Base-by-base conservation (phyloP, 1,140 invertebrate genomes). In the Trichonephila inaurata region DNA sequence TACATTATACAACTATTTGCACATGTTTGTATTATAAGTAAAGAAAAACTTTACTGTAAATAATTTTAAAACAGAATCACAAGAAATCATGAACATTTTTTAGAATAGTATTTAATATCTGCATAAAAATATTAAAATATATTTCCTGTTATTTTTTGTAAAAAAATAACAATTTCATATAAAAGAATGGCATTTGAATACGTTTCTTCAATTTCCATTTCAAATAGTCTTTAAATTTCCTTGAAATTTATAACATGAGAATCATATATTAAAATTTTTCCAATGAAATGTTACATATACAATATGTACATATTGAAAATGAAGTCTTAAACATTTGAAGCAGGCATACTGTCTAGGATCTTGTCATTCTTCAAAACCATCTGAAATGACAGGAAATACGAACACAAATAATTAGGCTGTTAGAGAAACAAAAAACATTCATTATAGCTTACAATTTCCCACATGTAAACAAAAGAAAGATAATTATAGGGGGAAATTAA, bases 281-380 rank as follows among this genome's bases (percentile, higher is more conserved):
- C 33, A 33, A 40, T 33, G 28, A 77, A 77, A 12, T 40, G 8
- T 24, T 69, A 21, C 58, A 85, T 85, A 60, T 60, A 85, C 83
- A 60, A 28, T 85, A 85, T 85, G 21, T 85, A 60, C 44, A 85
- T 4, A 21, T 33, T 85, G 44, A 58, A 61, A 28, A 69, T 12
- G 33, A 77, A 14, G 18, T 19, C 28, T 94, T 58, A 94, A 21
- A 94, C 94, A 91, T 94, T 94, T 24, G 91, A 94, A 62, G 94
- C 86, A 90, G 86, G 87, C 91, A 94, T 93, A 28, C 62, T 93
- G 24, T 91, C 94, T n/a, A 94, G 64, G 18, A 93, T 60, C 16
- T 85, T 93, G 40, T 94, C 94, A 91, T 94, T 93, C 28, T 94
- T 92, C n/a, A 94, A 66, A 18, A 94, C 87, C 64, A 83, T 90